These are phyloP conservation scores for Lomographa bimaculata DNA, from an alignment of 2,888 invertebrate species.

Conservation along the genomic window DNA sequence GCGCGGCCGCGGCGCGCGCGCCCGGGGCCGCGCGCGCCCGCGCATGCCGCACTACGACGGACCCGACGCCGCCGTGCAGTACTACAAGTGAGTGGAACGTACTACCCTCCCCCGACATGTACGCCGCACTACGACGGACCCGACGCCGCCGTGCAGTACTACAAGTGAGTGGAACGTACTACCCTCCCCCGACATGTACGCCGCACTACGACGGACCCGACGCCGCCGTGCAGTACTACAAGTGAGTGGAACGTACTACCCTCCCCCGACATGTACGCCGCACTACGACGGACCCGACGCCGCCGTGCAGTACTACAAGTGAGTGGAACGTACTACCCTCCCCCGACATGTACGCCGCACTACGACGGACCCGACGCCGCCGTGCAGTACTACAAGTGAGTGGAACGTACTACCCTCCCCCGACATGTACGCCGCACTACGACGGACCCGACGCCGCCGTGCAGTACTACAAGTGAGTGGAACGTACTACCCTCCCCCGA, in stretches of 20 bases:
- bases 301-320: constrained; percentile 69
- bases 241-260: too few relatives aligned
- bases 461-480: constrained; percentile 68
- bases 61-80: constrained; percentile 67
- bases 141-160: constrained; percentile 67
- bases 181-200: too few relatives aligned
- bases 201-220: constrained; percentile 74
- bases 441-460: constrained; percentile 70
- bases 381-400: constrained; percentile 67
- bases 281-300: constrained; percentile 74
- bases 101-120: too few relatives aligned
- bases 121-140: constrained; percentile 76
- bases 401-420: too few relatives aligned
- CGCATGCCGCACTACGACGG: constrained; percentile 73
- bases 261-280: constrained; percentile 65
- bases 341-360: constrained; percentile 67
- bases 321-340: too few relatives aligned
- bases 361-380: constrained; percentile 73
- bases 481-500: too few relatives aligned
- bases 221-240: constrained; percentile 68
- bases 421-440: constrained; percentile 69
- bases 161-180: too few relatives aligned
- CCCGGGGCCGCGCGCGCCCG: constrained; percentile 43
- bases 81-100: constrained; percentile 69
- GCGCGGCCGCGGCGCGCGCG: constrained; percentile 43